These are phyloP conservation scores for Callaeas wilsoni DNA, from an alignment of 2,113 vertebrate species.

Conservation along the genomic window DNA sequence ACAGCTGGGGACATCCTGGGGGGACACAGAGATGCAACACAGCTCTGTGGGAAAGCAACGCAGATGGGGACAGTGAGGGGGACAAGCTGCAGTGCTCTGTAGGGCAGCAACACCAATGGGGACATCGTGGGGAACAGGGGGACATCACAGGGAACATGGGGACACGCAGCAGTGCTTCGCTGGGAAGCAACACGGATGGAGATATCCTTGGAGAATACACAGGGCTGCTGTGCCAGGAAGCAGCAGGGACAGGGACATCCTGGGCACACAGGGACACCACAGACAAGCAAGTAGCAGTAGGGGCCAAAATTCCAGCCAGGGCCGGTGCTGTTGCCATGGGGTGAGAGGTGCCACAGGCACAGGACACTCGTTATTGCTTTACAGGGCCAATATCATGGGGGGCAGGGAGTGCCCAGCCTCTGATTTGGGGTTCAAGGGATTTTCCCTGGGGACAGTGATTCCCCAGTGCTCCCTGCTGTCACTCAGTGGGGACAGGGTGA, in stretches of 20 bases:
- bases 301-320: rapidly evolving
- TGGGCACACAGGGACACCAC: neutral
- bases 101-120: neutral
- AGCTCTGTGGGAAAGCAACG: neutral
- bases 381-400: neutral
- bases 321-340: rapidly evolving
- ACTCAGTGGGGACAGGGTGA: neutral
- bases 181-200: neutral
- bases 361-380: slow-evolving; percentile 3
- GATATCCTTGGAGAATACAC: neutral
- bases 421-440: neutral
- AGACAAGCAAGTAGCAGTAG: neutral
- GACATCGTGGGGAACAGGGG: neutral
- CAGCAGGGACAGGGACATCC: neutral
- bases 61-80: neutral
- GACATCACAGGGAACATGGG: rapidly evolving
- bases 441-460: neutral
- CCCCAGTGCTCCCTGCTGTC: neutral
- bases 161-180: neutral
- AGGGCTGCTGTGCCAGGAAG: neutral
- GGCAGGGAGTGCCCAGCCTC: neutral
- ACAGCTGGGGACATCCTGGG: neutral
- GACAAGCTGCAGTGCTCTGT: neutral
- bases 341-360: rapidly evolving
- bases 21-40: too few relatives aligned